phyloP scores from a whole-genome alignment of 2,888 invertebrate genomes.

The Thymelicus lineola region DNA sequence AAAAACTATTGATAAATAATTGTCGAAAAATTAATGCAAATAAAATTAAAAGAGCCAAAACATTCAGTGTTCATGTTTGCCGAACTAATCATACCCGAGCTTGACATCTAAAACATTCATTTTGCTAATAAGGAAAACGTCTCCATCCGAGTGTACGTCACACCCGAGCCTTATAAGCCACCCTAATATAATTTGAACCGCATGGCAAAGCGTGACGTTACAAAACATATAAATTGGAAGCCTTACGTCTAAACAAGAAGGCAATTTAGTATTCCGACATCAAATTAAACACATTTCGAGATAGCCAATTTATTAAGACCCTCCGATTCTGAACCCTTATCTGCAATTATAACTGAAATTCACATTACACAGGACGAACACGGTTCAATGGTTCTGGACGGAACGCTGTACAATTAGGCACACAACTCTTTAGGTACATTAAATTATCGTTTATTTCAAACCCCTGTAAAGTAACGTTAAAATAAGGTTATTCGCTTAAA shows the following conservation, averaged over 20 bases:
- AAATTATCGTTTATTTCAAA: conserved; percentile 32
- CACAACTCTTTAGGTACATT: conserved; percentile 30
- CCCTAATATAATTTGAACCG: conserved; percentile 45
- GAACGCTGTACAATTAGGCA: conserved; percentile 22
- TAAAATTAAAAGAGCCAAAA: no score
- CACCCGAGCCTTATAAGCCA: conserved; percentile 9
- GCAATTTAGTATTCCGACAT: conserved; percentile 63
- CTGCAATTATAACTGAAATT: conserved; percentile 12
- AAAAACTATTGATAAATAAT: no score
- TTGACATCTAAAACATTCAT: conserved; percentile 29
- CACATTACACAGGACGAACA: not conserved
- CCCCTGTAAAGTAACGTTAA: conserved; percentile 25
- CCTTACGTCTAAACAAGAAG: conserved; percentile 60
- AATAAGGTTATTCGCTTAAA: conserved; percentile 27
- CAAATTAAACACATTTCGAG: conserved; percentile 60
- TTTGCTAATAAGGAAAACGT: conserved; percentile 36
- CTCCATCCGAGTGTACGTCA: conserved; percentile 25
- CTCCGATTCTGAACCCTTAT: conserved; percentile 20
- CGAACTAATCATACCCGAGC: conserved; percentile 11
- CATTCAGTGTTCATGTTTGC: not conserved
- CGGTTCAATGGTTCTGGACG: conserved; percentile 13
- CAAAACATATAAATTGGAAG: conserved; percentile 54
- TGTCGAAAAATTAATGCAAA: no score
- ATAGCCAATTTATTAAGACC: conserved; percentile 29
- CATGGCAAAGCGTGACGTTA: conserved; percentile 44